Conservation (phyloP, 2,888 invertebrate genomes). For the Drosophila merina region DNA sequence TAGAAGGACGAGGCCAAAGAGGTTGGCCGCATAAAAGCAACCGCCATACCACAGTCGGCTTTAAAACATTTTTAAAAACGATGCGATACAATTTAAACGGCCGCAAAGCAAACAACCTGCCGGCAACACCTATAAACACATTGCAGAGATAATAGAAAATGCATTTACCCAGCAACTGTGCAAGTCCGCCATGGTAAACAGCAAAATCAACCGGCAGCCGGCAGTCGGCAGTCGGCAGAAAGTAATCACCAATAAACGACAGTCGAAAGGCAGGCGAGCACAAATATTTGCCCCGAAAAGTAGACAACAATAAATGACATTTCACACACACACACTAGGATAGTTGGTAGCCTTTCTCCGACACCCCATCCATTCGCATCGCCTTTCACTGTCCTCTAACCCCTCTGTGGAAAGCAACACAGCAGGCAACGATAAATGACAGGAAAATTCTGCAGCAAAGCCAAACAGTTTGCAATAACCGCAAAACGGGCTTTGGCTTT, state of each 20-base stretch:
- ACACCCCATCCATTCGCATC: slow-evolving; percentile 5
- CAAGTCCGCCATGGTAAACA: slow-evolving; percentile 30
- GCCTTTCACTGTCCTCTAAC: not conserved
- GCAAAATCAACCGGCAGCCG: slow-evolving; percentile 31
- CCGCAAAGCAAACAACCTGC: not conserved
- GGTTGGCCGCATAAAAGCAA: not conserved
- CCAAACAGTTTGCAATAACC: slow-evolving; percentile 55
- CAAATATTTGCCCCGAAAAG: slow-evolving; percentile 52
- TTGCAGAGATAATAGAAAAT: slow-evolving; percentile 31
- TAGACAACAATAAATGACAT: slow-evolving; percentile 52
- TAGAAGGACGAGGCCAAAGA: not conserved
- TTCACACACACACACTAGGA: slow-evolving; percentile 22
- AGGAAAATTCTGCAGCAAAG: slow-evolving; percentile 45
- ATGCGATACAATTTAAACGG: slow-evolving; percentile 1
- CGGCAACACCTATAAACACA: slow-evolving; percentile 7
- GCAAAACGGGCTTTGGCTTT: slow-evolving; percentile 52
- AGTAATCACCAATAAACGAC: slow-evolving; percentile 53
- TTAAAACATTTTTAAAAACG: slow-evolving; percentile 6
- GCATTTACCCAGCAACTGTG: slow-evolving; percentile 17
- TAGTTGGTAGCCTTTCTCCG: slow-evolving; percentile 1
- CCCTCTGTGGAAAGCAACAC: slow-evolving; percentile 3
- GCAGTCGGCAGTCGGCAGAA: slow-evolving; percentile 20
- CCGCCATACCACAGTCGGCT: not conserved
- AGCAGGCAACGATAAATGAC: slow-evolving; percentile 42
- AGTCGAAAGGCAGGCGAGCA: slow-evolving; percentile 37